phyloP scores from a whole-genome alignment of 2,888 invertebrate species.

The Uropetala carovei region DNA sequence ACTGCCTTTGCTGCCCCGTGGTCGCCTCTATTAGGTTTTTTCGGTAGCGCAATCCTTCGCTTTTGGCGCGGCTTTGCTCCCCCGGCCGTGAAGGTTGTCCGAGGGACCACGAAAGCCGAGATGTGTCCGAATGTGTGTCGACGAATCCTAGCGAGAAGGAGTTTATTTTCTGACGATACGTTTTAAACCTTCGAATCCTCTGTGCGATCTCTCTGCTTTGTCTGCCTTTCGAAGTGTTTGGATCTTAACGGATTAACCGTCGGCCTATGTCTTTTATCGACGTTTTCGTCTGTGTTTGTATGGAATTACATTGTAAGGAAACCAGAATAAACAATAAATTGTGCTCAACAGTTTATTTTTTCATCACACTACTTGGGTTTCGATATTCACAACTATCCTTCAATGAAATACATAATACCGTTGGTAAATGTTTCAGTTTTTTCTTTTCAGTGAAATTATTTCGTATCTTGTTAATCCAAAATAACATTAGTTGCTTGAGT shows the following conservation, averaged over 20 bases:
- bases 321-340: too few species aligned
- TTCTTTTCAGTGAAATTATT: too few species aligned
- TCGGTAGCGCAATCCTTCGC: background rate
- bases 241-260: background rate
- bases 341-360: too few species aligned
- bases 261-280: background rate
- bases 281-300: too few species aligned
- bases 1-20: background rate
- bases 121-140: background rate
- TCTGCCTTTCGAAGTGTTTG: background rate
- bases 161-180: background rate
- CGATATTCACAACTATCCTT: too few species aligned
- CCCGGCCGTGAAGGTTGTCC: too few species aligned
- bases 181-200: background rate
- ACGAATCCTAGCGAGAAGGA: slow-evolving; percentile 12
- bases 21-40: background rate
- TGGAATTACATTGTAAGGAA: too few species aligned
- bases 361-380: too few species aligned
- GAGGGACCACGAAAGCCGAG: background rate
- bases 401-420: too few species aligned
- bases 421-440: too few species aligned
- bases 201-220: background rate
- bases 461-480: too few species aligned
- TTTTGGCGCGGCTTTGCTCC: background rate
- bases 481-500: too few species aligned